Evolutionary conservation across 2,888 invertebrate genomes (phyloP), one percentile per base, ranked within the genome.

Genomic region (Leucozona laternaria): DNA sequence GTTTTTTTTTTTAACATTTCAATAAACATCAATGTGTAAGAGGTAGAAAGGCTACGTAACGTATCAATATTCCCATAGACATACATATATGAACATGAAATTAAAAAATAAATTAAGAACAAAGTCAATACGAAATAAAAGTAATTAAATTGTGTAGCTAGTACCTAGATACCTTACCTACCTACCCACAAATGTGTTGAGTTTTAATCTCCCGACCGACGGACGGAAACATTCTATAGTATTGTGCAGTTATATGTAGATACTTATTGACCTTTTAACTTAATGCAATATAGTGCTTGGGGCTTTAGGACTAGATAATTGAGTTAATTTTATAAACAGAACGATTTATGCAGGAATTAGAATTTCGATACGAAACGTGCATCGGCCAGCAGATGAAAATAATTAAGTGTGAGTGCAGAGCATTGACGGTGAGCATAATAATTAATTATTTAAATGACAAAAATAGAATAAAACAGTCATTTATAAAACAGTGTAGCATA

Each of bases 291-390:
- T 45, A 28, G 43, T 50, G 48, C 20, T 50, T 50, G 48, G 25
- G 17, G 66, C 22, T 11, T 48, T 66, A 31, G 28, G 66, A 66
- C 34, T 66, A 34, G 31, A 50, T 66, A 66, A 66, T 66, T 50
- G 34, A 66, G 50, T 66, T 66, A 66, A 66, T 31, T 66, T 50
- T 66, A 66, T 34, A 50, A 50, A n/a, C 62, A 62, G 22, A 43
- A 40, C 28, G 31, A 20, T 66, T 31, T 64, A 15, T 31, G 17
- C 17, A 17, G 17, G 10, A 64, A 64, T 64, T 3, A 28, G 11
- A 43, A 28, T 28, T 17, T 20, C 10, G 5, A 34, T 15, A 20
- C 40, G 22, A 20, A 60, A 22, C 22, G 37, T 58, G 58, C 58
- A 37, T 58, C 58, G n/a, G n/a, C n/a, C n/a, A n/a, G n/a, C n/a